These are phyloP conservation scores for Eurytoma californica DNA, from an alignment of 2,888 invertebrate species.

Conservation along the genomic window DNA sequence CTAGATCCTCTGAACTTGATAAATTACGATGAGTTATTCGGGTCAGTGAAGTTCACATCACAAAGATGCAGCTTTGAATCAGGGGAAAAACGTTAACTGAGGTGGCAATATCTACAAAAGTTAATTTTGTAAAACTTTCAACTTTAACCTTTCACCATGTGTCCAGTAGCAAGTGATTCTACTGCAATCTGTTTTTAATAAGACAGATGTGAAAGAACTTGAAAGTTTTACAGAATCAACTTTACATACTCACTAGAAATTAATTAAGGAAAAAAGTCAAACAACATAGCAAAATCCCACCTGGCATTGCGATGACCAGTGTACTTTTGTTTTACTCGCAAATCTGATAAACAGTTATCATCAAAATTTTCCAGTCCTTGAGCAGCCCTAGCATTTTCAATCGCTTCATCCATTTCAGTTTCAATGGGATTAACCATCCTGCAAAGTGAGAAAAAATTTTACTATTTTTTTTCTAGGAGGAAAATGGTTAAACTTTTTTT, in stretches of 20 bases:
- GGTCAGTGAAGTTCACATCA: constrained; percentile 45
- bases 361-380: constrained; percentile 65
- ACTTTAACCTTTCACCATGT: background rate
- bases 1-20: constrained; percentile 26
- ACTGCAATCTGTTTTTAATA: background rate
- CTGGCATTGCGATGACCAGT: constrained; percentile 88
- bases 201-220: background rate
- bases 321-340: constrained; percentile 81
- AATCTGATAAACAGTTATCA: constrained; percentile 70
- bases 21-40: constrained; percentile 45
- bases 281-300: constrained; percentile 68
- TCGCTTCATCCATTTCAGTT: constrained; percentile 70
- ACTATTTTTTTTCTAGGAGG: background rate
- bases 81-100: constrained; percentile 36
- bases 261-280: constrained; percentile 13
- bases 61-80: constrained; percentile 41
- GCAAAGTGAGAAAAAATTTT: constrained; percentile 59
- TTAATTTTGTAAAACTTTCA: constrained; percentile 43
- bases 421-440: constrained; percentile 70
- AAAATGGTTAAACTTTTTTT: background rate
- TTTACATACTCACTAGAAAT: constrained; percentile 36
- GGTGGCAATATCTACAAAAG: constrained; percentile 34
- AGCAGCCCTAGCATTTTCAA: constrained; percentile 65
- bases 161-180: no score
- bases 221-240: constrained; percentile 41